These are phyloP conservation scores for Vespertilio murinus DNA, from an alignment of 2,797 vertebrate genomes.

Conservation along the genomic window DNA sequence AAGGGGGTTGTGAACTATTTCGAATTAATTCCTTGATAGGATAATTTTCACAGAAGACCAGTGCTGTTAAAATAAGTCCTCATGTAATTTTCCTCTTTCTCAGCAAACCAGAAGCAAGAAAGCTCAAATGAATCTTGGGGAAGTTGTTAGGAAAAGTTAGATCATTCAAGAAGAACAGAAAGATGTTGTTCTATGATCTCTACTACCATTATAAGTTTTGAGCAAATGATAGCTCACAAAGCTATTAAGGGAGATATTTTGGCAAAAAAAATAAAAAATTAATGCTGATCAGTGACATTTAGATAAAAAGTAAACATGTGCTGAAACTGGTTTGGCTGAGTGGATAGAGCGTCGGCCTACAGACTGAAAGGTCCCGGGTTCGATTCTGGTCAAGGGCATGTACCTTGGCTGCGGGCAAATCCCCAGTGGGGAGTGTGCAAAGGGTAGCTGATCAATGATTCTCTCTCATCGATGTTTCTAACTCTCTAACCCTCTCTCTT, in stretches of 20 bases:
- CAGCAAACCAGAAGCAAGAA: background rate
- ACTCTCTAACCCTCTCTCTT: too few relatives aligned
- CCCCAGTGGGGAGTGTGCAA: too few relatives aligned
- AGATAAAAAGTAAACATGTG: constrained; percentile 31
- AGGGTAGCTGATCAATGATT: too few relatives aligned
- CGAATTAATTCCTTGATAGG: background rate
- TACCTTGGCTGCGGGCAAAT: too few relatives aligned
- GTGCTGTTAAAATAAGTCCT: background rate
- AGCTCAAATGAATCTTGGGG: background rate
- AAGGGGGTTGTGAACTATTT: background rate
- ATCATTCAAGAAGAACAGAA: background rate
- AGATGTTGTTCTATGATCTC: background rate
- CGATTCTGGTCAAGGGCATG: too few relatives aligned
- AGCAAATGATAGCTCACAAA: constrained; percentile 43
- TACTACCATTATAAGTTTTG: background rate
- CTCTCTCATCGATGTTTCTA: too few relatives aligned
- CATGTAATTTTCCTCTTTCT: background rate
- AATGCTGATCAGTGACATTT: constrained; percentile 38
- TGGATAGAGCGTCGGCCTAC: too few relatives aligned
- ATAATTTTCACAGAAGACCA: constrained; percentile 1
- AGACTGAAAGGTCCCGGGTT: too few relatives aligned
- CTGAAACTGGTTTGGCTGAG: too few relatives aligned
- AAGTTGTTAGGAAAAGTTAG: background rate
- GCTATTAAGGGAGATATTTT: background rate
- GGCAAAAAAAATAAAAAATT: background rate